Evolutionary conservation across 1,140 invertebrate genomes (phyloP).

Genomic region (Achroia grisella): DNA sequence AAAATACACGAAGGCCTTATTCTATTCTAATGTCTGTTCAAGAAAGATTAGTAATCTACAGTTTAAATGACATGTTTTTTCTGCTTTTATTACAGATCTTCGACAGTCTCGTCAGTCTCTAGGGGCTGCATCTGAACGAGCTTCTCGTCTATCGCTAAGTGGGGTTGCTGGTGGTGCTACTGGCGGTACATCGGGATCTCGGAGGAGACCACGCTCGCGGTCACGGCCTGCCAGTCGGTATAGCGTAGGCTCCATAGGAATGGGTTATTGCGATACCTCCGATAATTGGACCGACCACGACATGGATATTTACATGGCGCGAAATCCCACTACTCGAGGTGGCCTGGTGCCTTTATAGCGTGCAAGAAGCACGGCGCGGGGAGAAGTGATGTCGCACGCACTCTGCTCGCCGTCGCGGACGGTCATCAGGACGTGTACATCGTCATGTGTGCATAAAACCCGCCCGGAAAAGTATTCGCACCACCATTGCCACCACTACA

Average conservation of each 20-base stretch:
- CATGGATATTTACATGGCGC: constrained; percentile 95
- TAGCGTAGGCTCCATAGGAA: constrained; percentile 82
- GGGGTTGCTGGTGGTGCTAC: constrained; percentile 73
- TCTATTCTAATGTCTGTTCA: too few species aligned
- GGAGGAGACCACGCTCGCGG: constrained; percentile 79
- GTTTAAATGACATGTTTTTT: not conserved
- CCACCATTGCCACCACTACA: constrained; percentile 27
- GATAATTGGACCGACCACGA: constrained; percentile 97
- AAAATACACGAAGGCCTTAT: too few species aligned
- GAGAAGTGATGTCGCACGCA: constrained; percentile 18
- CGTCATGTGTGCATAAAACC: constrained; percentile 30
- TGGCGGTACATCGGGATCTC: constrained; percentile 76
- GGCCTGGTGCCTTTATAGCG: constrained; percentile 87
- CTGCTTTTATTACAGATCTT: constrained; percentile 76
- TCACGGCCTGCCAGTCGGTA: constrained; percentile 75
- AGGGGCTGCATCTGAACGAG: constrained; percentile 84
- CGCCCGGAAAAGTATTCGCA: constrained; percentile 18
- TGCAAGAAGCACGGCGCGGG: constrained; percentile 27
- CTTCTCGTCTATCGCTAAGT: constrained; percentile 81
- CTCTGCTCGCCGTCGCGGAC: constrained; percentile 28
- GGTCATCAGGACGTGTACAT: constrained; percentile 19
- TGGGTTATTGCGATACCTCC: constrained; percentile 87
- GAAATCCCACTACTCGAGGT: constrained; percentile 89
- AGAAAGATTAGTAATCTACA: not conserved
- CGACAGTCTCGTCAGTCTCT: constrained; percentile 87